Conservation (phyloP, 2,113 vertebrate species). For the Trogon melanurus region DNA sequence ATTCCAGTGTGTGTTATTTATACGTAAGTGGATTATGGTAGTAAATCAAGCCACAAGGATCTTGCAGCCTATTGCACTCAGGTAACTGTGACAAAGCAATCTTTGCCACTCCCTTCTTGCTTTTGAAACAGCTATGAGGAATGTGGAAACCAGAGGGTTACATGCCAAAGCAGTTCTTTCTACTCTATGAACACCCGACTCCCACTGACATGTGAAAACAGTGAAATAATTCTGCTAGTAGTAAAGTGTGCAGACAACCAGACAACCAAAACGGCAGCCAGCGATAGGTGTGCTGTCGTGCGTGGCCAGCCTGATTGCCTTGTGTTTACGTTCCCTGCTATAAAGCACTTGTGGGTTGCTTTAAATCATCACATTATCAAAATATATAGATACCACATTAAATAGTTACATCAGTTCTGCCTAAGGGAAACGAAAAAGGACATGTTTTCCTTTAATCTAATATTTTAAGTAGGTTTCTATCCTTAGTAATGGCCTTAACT, state of each 20-base stretch:
- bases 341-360: not conserved
- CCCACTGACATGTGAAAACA: not conserved
- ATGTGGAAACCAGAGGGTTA: not conserved
- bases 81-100: not conserved
- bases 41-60: not conserved
- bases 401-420: not conserved
- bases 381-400: not conserved
- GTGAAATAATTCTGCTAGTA: not conserved
- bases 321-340: not conserved
- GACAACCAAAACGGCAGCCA: not conserved
- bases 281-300: not conserved
- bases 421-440: not conserved
- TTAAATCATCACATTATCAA: conserved; percentile 4
- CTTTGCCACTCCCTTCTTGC: not conserved
- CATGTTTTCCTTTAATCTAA: conserved; percentile 16
- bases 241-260: not conserved
- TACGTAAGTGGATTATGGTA: not conserved
- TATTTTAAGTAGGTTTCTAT: not conserved
- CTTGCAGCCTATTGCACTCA: not conserved
- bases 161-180: not conserved
- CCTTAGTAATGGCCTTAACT: not conserved
- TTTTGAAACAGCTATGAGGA: not conserved
- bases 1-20: not conserved
- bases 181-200: not conserved
- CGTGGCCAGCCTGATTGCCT: not conserved